phyloP scores from a whole-genome alignment of 64 coral and sea anemone genomes.

The Trachythela sp. region DNA sequence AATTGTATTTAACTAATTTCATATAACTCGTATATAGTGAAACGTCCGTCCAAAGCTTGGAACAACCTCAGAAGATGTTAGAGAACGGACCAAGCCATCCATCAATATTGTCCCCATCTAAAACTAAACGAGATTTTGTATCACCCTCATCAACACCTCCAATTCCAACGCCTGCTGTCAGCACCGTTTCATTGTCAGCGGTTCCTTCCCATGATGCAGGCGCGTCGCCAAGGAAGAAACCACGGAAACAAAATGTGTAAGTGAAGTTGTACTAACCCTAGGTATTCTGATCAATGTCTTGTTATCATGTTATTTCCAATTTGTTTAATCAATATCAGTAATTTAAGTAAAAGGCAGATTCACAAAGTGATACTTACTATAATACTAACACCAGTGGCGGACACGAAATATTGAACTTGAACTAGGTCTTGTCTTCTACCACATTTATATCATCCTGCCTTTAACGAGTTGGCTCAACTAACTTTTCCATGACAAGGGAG shows the following conservation, averaged over 20 bases:
- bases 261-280: slow-evolving; percentile 1
- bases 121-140: not conserved
- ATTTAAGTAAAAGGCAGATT: too few relatives aligned
- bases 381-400: too few relatives aligned
- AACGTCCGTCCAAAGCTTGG: not conserved
- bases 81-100: slow-evolving; percentile 9
- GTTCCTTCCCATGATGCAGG: slow-evolving; percentile 53
- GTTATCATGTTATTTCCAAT: too few relatives aligned
- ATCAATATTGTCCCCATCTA: not conserved
- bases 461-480: too few relatives aligned
- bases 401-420: too few relatives aligned
- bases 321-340: too few relatives aligned
- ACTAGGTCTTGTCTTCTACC: too few relatives aligned
- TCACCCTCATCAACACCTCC: not conserved
- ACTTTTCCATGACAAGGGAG: too few relatives aligned
- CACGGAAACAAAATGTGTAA: slow-evolving; percentile 99
- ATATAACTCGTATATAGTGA: not conserved
- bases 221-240: slow-evolving; percentile 93
- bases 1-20: not conserved
- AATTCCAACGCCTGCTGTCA: not conserved
- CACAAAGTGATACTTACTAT: too few relatives aligned
- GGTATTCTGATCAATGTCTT: not conserved
- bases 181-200: slow-evolving; percentile 23
- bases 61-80: not conserved
- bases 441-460: too few relatives aligned